Evolutionary conservation across 2,113 vertebrate species (phyloP).

Genomic region (Elanoides forficatus): DNA sequence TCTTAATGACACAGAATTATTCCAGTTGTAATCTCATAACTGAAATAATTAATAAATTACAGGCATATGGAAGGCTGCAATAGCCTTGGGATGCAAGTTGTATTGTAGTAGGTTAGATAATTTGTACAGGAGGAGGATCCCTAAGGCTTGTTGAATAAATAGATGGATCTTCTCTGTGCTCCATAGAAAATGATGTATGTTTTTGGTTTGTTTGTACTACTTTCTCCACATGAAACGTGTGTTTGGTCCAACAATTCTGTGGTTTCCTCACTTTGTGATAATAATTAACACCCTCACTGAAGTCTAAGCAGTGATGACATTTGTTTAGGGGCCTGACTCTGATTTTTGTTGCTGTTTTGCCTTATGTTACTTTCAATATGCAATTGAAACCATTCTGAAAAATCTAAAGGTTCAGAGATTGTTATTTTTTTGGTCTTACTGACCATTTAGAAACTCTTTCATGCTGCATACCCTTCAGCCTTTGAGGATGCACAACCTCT

Average conservation of each 20-base stretch:
- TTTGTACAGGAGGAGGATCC: slow-evolving; percentile 14
- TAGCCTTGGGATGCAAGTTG: not conserved
- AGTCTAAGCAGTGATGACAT: slow-evolving; percentile 47
- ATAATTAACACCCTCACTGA: slow-evolving; percentile 61
- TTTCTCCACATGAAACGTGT: slow-evolving; percentile 56
- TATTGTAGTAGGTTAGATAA: not conserved
- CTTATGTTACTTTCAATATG: not conserved
- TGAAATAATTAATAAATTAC: not conserved
- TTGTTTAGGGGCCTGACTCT: slow-evolving; percentile 34
- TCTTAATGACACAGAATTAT: not conserved
- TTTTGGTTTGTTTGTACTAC: slow-evolving; percentile 58
- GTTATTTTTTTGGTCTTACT: not conserved
- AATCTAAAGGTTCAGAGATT: not conserved
- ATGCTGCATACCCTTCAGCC: not conserved
- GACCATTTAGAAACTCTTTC: not conserved
- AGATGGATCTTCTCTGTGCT: slow-evolving; percentile 1
- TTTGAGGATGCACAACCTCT: not conserved
- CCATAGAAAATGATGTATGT: slow-evolving; percentile 26
- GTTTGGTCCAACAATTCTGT: slow-evolving; percentile 49
- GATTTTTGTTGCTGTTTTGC: slow-evolving; percentile 42
- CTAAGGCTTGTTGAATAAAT: slow-evolving; percentile 29
- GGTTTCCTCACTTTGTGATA: slow-evolving; percentile 66
- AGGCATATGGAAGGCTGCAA: not conserved
- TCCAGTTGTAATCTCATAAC: not conserved
- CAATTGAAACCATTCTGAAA: not conserved